phyloP scores from a whole-genome alignment of 1,140 invertebrate genomes.

The Zaprionus kolodkinae region DNA sequence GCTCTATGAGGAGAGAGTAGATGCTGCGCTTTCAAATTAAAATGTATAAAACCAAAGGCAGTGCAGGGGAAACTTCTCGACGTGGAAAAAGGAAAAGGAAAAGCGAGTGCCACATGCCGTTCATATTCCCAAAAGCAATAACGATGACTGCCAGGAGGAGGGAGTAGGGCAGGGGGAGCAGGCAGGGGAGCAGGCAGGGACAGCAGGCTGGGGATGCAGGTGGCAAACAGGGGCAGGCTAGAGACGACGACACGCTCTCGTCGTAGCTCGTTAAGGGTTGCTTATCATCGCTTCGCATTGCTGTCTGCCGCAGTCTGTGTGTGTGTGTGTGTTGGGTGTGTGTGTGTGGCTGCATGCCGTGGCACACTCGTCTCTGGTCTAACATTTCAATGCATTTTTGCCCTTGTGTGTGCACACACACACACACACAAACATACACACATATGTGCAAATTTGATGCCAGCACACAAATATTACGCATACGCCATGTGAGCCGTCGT shows the following conservation, averaged over 20 bases:
- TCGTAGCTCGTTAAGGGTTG: constrained; percentile 50
- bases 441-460: constrained; percentile 78
- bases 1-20: constrained; percentile 29
- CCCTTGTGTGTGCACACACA: constrained; percentile 23
- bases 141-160: constrained; percentile 57
- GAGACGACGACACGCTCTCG: constrained; percentile 17
- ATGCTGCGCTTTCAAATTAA: constrained; percentile 67
- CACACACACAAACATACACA: too few relatives aligned
- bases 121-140: constrained; percentile 81
- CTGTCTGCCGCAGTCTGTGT: constrained; percentile 19
- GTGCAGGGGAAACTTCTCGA: neutral
- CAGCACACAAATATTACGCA: constrained; percentile 68
- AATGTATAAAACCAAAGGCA: constrained; percentile 68
- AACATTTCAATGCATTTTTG: constrained; percentile 77
- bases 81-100: constrained; percentile 56
- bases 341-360: constrained; percentile 54
- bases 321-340: constrained; percentile 10
- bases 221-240: constrained; percentile 28
- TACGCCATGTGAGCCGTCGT: constrained; percentile 47
- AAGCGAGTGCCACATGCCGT: constrained; percentile 60
- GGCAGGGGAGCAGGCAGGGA: neutral
- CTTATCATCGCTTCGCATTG: constrained; percentile 20
- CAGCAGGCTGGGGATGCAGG: constrained; percentile 7
- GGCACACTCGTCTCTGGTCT: constrained; percentile 45
- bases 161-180: neutral